Percentiles rank a stretch among this genome's conserved stretches.
phyloP scores from a whole-genome alignment of 1,140 invertebrate genomes.

The Dendroctonus valens region DNA sequence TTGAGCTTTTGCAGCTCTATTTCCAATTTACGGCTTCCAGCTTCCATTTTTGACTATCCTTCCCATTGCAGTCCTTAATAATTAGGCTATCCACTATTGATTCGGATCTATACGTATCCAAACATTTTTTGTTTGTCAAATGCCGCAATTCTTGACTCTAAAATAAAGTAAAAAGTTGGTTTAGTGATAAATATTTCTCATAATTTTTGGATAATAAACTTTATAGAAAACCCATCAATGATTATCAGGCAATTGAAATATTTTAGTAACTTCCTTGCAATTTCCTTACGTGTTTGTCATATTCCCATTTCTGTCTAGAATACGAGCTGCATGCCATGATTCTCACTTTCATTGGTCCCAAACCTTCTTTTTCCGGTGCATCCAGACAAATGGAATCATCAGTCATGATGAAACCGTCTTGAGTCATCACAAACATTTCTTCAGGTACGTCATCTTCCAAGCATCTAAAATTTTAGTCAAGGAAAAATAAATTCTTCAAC shows the following conservation, averaged over 20 bases:
- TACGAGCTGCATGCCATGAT: slow-evolving; percentile 66
- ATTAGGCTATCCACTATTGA: slow-evolving; percentile 52
- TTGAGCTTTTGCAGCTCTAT: no score
- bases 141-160: slow-evolving; percentile 55
- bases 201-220: neutral
- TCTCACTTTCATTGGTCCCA: slow-evolving; percentile 58
- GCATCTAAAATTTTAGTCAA: slow-evolving; percentile 46
- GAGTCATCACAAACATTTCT: slow-evolving; percentile 75
- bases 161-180: slow-evolving; percentile 20
- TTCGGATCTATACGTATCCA: slow-evolving; percentile 51
- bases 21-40: slow-evolving; percentile 56
- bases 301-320: slow-evolving; percentile 64
- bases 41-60: slow-evolving; percentile 56
- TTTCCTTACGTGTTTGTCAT: slow-evolving; percentile 53
- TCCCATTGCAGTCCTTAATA: slow-evolving; percentile 54
- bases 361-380: slow-evolving; percentile 57
- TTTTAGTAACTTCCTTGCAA: neutral
- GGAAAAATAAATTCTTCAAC: no score
- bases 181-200: neutral
- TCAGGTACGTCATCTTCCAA: slow-evolving; percentile 54
- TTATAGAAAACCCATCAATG: neutral
- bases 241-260: slow-evolving; percentile 3
- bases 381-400: slow-evolving; percentile 74
- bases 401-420: slow-evolving; percentile 65
- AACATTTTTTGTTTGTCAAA: slow-evolving; percentile 55